Percentiles rank a stretch among this genome's conserved stretches.
Evolutionary conservation across 2,888 invertebrate species (phyloP).

Genomic region (Synanthedon andrenaeformis): DNA sequence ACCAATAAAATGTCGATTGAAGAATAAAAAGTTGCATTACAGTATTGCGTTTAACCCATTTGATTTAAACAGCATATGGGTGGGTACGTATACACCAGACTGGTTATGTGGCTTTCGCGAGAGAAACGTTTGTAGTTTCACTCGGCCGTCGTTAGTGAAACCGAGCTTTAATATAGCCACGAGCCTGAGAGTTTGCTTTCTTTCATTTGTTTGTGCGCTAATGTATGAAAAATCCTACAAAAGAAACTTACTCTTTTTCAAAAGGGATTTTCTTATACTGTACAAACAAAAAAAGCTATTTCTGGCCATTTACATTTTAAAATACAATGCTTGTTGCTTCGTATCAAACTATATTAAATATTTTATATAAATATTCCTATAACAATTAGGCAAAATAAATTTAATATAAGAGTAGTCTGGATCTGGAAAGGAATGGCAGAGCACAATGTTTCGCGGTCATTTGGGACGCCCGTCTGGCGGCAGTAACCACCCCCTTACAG

Average conservation of each 20-base stretch:
- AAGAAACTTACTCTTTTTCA: neutral
- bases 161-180: conserved; percentile 22
- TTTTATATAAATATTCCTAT: too few relatives aligned
- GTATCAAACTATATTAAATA: too few relatives aligned
- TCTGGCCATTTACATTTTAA: neutral
- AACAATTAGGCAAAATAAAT: too few relatives aligned
- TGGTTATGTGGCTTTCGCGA: conserved; percentile 52
- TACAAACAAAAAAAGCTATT: neutral
- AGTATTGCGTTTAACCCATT: neutral
- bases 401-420: too few relatives aligned
- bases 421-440: too few relatives aligned
- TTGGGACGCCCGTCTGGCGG: too few relatives aligned
- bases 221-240: conserved; percentile 5
- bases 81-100: conserved; percentile 15
- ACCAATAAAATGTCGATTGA: too few relatives aligned
- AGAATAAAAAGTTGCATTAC: neutral
- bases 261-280: neutral
- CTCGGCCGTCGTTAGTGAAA: conserved; percentile 43
- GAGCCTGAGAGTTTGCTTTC: conserved; percentile 7
- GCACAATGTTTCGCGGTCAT: too few relatives aligned
- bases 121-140: conserved; percentile 57
- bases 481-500: too few relatives aligned
- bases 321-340: too few relatives aligned
- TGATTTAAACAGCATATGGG: neutral
- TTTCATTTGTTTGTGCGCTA: conserved; percentile 7